phyloP scores from a whole-genome alignment of 2,888 invertebrate species.

The Dasysyrphus albostriatus region DNA sequence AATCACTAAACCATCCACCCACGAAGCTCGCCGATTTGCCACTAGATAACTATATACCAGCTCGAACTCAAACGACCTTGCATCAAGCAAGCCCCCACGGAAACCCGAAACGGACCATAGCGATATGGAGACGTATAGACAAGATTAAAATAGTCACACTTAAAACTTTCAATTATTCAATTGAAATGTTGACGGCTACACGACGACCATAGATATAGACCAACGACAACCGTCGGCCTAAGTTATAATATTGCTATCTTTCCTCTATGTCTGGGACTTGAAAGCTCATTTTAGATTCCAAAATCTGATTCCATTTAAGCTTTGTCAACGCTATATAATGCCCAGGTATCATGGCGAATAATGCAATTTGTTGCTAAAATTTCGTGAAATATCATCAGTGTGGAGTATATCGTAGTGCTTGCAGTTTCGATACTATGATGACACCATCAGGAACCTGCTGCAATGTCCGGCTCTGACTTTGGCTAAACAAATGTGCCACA shows the following conservation, averaged over 20 bases:
- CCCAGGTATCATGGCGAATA: slow-evolving; percentile 72
- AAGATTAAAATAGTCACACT: slow-evolving; percentile 75
- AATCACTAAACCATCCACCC: slow-evolving; percentile 73
- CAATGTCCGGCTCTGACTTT: slow-evolving; percentile 2
- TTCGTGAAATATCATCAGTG: slow-evolving; percentile 69
- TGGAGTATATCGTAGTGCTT: neutral
- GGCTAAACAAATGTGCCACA: slow-evolving; percentile 63
- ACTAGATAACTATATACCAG: slow-evolving; percentile 45
- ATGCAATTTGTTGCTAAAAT: slow-evolving; percentile 75
- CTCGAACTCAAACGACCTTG: slow-evolving; percentile 68
- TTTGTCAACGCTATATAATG: slow-evolving; percentile 62
- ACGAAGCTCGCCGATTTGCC: slow-evolving; percentile 72
- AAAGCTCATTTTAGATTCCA: slow-evolving; percentile 68
- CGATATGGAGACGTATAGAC: slow-evolving; percentile 14
- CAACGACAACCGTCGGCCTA: neutral
- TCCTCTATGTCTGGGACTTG: neutral
- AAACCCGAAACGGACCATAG: slow-evolving; percentile 18
- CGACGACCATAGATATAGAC: neutral
- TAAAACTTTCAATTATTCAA: slow-evolving; percentile 76
- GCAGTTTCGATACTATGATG: slow-evolving; percentile 9
- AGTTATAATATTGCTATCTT: slow-evolving; percentile 10
- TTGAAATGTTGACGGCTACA: slow-evolving; percentile 55
- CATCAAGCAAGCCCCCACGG: slow-evolving; percentile 51
- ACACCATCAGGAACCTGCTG: slow-evolving; percentile 6
- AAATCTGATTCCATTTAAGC: slow-evolving; percentile 72